Percentiles rank a stretch among this genome's conserved stretches.
These are phyloP conservation scores for Pangasianodon gigas DNA, from an alignment of 2,113 vertebrate species.

Conservation along the genomic window DNA sequence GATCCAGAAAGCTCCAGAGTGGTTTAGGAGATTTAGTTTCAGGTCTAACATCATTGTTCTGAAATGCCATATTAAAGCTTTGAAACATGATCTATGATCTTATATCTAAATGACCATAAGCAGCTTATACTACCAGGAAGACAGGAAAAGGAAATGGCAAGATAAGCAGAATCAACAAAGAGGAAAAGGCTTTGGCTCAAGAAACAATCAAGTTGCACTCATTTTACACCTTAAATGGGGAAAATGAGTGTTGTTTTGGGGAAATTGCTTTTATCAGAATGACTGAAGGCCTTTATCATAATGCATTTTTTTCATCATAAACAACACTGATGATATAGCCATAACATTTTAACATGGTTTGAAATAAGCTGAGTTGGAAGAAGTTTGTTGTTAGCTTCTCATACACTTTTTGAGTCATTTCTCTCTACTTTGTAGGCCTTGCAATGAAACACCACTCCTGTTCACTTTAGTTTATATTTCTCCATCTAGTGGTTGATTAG, in stretches of 20 bases:
- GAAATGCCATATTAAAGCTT: background rate
- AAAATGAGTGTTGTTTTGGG: background rate
- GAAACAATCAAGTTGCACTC: background rate
- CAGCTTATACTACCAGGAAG: background rate
- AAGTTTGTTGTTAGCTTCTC: background rate
- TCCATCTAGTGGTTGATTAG: conserved; percentile 4
- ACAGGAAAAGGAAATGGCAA: background rate
- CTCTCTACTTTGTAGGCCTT: background rate
- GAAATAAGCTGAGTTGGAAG: background rate
- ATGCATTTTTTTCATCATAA: background rate
- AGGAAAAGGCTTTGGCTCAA: background rate
- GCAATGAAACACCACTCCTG: background rate
- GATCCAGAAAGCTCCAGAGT: background rate
- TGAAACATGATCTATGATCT: background rate
- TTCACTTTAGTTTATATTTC: background rate
- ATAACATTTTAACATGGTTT: background rate
- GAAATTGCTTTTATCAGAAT: background rate
- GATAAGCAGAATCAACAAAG: background rate
- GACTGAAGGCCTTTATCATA: background rate
- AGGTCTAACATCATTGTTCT: background rate
- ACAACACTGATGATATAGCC: background rate
- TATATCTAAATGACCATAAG: background rate
- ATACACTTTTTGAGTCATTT: background rate
- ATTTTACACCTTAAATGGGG: background rate
- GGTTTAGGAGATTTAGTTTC: background rate